These are phyloP conservation scores for Neodiprion virginianus DNA, from an alignment of 1,140 invertebrate species.

Conservation along the genomic window DNA sequence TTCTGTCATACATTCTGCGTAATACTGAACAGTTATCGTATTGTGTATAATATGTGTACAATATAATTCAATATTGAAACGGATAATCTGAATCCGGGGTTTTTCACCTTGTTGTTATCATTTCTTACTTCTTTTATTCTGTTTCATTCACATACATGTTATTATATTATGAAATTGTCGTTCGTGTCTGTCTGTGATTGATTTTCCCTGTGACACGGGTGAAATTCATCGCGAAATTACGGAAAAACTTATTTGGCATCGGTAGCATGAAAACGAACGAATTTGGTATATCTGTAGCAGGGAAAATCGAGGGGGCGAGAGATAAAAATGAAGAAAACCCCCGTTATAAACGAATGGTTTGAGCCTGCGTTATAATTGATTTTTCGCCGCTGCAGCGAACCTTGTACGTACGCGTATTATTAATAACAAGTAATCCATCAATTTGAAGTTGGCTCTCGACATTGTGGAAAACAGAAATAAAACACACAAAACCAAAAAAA, in stretches of 20 bases:
- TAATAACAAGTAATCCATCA: conserved; percentile 1
- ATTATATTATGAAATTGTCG: not conserved
- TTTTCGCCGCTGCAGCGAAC: no score
- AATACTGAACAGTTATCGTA: conserved; percentile 10
- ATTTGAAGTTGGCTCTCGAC: not conserved
- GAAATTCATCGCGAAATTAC: no score
- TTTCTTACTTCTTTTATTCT: not conserved
- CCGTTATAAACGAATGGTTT: no score
- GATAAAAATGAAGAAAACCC: no score
- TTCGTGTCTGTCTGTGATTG: no score
- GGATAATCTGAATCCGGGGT: not conserved
- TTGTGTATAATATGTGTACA: not conserved
- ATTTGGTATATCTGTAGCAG: not conserved
- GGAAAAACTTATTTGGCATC: no score
- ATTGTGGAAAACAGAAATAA: no score
- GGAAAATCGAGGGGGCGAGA: not conserved
- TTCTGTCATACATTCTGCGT: conserved; percentile 8
- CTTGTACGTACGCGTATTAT: not conserved
- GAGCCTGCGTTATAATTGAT: no score
- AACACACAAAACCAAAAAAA: no score
- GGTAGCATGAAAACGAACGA: not conserved
- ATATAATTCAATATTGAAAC: not conserved
- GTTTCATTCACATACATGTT: not conserved
- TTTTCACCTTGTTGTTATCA: not conserved
- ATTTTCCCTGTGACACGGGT: no score